These are phyloP conservation scores for Papilio polytes DNA, from an alignment of 1,140 invertebrate species.

Conservation along the genomic window DNA sequence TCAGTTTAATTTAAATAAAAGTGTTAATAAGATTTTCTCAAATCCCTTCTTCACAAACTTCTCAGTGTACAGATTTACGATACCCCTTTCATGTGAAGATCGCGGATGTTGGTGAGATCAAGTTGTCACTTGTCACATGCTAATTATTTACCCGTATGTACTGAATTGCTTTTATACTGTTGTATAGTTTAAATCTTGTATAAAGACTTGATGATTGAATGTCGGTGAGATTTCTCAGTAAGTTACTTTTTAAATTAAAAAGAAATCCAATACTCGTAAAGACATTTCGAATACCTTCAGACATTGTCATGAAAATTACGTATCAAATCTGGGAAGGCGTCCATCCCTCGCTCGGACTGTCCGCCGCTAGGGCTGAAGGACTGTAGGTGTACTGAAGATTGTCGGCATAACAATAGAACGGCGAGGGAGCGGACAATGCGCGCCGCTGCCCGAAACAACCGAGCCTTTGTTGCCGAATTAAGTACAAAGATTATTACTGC, in stretches of 20 bases:
- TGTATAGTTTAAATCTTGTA: too few relatives aligned
- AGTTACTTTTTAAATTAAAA: background rate
- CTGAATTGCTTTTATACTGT: too few relatives aligned
- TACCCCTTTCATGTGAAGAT: background rate
- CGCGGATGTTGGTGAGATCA: background rate
- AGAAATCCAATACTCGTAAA: background rate
- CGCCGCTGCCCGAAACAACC: constrained; percentile 70
- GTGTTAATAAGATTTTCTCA: too few relatives aligned
- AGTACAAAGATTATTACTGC: constrained; percentile 57
- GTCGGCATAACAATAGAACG: constrained; percentile 73
- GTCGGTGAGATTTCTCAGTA: background rate
- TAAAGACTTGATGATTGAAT: background rate
- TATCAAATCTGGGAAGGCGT: constrained; percentile 43
- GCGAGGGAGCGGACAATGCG: constrained; percentile 64
- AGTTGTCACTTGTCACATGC: background rate
- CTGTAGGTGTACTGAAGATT: constrained; percentile 57
- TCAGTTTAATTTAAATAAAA: too few relatives aligned
- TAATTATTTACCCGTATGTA: constrained; percentile 3
- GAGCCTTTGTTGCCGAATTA: constrained; percentile 65
- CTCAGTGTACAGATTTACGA: constrained; percentile 13
- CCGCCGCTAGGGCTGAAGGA: constrained; percentile 20
- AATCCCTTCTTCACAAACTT: background rate
- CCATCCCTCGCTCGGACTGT: background rate
- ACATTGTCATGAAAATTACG: constrained; percentile 35
- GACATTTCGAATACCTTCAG: constrained; percentile 1